Conservation (phyloP, 2,797 vertebrate genomes). For the Phrynocephalus vlangalii region DNA sequence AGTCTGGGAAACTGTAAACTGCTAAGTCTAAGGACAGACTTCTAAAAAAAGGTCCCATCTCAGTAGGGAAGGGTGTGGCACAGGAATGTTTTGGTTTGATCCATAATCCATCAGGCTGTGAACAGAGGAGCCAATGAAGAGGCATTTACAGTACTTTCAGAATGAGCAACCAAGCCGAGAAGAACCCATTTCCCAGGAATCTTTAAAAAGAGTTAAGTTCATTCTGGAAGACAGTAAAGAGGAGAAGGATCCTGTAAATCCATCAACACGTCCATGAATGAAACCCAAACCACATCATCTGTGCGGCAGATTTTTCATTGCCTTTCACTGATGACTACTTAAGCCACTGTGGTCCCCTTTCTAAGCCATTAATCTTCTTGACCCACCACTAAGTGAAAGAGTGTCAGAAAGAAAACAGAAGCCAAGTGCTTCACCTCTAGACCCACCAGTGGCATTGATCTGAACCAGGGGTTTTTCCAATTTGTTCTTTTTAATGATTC, state of each 20-base stretch:
- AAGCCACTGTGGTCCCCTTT: neutral
- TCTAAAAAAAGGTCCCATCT: neutral
- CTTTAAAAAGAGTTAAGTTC: neutral
- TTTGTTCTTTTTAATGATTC: neutral
- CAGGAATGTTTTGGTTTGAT: neutral
- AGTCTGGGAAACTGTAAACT: neutral
- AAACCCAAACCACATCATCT: neutral
- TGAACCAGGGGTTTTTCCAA: neutral
- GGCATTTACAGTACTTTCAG: conserved; percentile 2
- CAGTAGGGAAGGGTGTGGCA: neutral
- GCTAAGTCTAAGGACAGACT: neutral
- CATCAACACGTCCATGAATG: neutral
- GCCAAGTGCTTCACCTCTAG: neutral
- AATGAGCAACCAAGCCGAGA: neutral
- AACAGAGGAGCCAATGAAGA: conserved; percentile 3
- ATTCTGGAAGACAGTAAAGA: neutral
- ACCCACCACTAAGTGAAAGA: neutral
- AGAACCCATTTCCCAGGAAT: no score
- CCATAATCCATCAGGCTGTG: neutral
- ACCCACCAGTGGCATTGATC: neutral
- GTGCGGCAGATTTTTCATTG: neutral
- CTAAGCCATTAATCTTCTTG: neutral
- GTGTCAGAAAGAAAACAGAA: neutral
- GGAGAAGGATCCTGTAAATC: neutral
- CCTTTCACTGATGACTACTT: neutral